A percentile compares a stretch with the other conserved stretches of the same genome.
phyloP scores from a whole-genome alignment of 2,113 vertebrate species.

The Zapus hudsonius region DNA sequence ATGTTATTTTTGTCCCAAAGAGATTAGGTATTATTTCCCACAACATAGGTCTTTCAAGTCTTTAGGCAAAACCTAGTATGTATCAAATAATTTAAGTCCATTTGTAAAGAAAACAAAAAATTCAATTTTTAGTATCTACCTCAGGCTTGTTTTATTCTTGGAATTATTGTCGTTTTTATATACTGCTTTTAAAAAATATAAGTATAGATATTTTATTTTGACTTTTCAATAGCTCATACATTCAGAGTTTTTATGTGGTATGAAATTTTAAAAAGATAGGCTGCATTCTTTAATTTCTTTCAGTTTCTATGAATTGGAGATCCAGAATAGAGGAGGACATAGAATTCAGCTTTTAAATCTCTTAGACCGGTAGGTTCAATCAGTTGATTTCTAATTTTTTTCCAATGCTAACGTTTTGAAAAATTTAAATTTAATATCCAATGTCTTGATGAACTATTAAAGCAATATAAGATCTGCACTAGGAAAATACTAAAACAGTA shows the following conservation, averaged over 20 bases:
- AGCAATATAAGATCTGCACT: slow-evolving; percentile 8
- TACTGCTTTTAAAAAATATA: not conserved
- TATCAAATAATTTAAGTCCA: not conserved
- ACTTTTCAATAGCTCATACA: not conserved
- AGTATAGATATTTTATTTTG: not conserved
- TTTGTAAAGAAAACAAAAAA: not conserved
- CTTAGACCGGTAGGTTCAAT: not conserved
- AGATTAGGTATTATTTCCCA: not conserved
- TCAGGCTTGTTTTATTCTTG: not conserved
- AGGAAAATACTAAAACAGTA: slow-evolving; percentile 24
- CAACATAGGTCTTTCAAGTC: not conserved
- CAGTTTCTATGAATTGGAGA: not conserved
- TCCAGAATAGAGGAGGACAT: not conserved
- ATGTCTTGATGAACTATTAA: not conserved
- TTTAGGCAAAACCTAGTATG: not conserved
- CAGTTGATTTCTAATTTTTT: not conserved
- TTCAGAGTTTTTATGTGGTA: slow-evolving; percentile 17
- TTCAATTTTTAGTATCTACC: not conserved
- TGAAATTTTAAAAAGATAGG: not conserved
- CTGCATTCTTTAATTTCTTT: not conserved
- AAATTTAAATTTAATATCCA: not conserved
- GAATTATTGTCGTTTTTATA: not conserved
- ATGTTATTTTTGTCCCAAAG: not conserved
- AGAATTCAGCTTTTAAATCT: not conserved
- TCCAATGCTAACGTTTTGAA: not conserved